These are phyloP conservation scores for Lepus oiostolus DNA, from an alignment of 2,797 vertebrate genomes.

Conservation along the genomic window DNA sequence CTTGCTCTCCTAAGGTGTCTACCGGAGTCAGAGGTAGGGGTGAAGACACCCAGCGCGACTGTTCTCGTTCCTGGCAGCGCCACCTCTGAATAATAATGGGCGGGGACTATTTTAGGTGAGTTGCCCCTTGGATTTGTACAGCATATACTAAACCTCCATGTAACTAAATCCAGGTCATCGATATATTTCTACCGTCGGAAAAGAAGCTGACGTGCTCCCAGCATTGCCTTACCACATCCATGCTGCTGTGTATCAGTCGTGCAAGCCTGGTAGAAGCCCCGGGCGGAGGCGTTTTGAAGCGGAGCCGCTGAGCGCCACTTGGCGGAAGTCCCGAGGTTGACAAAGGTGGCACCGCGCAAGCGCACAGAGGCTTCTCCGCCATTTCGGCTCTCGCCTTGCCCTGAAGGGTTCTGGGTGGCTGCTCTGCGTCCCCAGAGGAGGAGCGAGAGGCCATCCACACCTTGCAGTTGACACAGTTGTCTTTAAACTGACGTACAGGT, in stretches of 20 bases:
- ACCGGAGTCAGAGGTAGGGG: rapidly evolving
- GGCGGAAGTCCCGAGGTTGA: neutral
- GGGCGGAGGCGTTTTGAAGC: neutral
- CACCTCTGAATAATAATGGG: neutral
- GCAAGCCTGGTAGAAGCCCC: too few relatives aligned
- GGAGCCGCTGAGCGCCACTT: neutral
- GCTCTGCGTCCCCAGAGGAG: neutral
- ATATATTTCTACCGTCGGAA: neutral
- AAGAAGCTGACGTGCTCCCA: rapidly evolving
- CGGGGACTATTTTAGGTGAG: neutral
- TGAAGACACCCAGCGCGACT: too few relatives aligned
- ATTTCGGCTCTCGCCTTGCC: neutral
- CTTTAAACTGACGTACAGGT: neutral
- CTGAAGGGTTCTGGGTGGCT: neutral
- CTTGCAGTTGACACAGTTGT: rapidly evolving
- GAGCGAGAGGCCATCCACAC: neutral
- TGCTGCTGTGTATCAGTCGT: too few relatives aligned
- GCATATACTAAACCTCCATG: neutral
- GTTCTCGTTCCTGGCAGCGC: neutral
- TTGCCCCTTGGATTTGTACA: neutral
- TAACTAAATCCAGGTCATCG: neutral
- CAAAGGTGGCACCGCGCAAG: neutral
- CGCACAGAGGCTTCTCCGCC: too few relatives aligned
- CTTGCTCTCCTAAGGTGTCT: neutral
- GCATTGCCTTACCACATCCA: neutral